Conservation (phyloP, 92 coral and sea anemone genomes). For the Nematostella vectensis region DNA sequence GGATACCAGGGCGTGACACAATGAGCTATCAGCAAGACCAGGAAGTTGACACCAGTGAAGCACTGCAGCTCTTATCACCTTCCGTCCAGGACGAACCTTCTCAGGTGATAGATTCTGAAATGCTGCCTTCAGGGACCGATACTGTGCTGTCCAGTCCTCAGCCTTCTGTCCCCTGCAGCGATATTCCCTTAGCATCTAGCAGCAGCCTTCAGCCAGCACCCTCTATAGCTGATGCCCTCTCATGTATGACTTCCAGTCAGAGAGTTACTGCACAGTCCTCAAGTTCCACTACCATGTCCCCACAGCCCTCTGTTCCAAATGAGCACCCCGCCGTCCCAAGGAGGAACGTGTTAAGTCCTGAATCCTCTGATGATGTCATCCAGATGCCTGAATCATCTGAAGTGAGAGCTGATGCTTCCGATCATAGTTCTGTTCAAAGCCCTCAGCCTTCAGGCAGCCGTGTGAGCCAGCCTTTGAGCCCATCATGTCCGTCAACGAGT, state of each 20-base stretch:
- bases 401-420: slow-evolving; percentile 3
- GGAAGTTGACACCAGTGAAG: neutral
- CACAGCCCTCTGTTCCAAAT: neutral
- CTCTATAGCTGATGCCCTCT: too few species aligned
- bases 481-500: slow-evolving; percentile 3
- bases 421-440: neutral
- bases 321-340: too few species aligned
- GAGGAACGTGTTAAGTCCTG: slow-evolving; percentile 21
- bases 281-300: slow-evolving; percentile 5
- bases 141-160: too few species aligned
- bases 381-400: slow-evolving; percentile 2
- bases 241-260: too few species aligned
- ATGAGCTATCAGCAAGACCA: too few species aligned
- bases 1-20: too few species aligned
- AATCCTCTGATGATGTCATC: slow-evolving; percentile 15
- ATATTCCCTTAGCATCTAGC: too few species aligned
- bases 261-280: slow-evolving; percentile 6
- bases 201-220: too few species aligned
- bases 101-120: too few species aligned
- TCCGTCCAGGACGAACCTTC: too few species aligned
- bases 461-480: slow-evolving; percentile 1
- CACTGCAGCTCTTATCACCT: neutral
- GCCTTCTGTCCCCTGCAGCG: too few species aligned
- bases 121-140: too few species aligned
- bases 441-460: slow-evolving; percentile 17